Base-by-base conservation (phyloP, 2,888 invertebrate species). In the Pemphredon lugubris region DNA sequence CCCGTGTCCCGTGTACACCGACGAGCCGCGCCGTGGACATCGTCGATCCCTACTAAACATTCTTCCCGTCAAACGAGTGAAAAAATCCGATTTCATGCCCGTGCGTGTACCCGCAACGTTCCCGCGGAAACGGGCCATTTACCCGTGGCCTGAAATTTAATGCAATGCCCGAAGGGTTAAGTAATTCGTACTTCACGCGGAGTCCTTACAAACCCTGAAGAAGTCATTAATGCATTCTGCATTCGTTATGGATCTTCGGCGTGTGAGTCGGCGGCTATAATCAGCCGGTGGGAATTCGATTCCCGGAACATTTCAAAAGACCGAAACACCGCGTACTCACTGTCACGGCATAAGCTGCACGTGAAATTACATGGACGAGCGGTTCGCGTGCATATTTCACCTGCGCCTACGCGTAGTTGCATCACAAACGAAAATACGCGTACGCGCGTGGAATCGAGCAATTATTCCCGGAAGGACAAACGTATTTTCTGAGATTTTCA, bases 211-310 rank as follows among this genome's bases (percentile, higher is more conserved):
- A 26, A 57, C 51, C 37, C 23, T 18, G 54, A 68, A 70, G 69
- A 70, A 68, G 69, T 68, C 47, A 70, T 70, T 68, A 70, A 68
- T 37, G 59, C 40, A 54, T 59, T 23, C 54, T 26, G 54, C 37
- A 60, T 60, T 70, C 60, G 70, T 69, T 70, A 69, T 44, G 50
- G 63, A 20, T 32, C 26, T 26, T 63, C 48, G 13, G 44, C 48
- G 55, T 55, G 66, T 60, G 54, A 45, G 66, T 61, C 54, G 18
- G 20, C 34, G n/a, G 39, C 37, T 18, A 44, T 75, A 61, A 75
- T 67, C 64, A 76, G 45, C 42, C 54, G 23, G 16, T 58, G 69
- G 39, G 76, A 77, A 73, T 73, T 55, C 53, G 78, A 60, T 77
- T 77, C 78, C 40, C 6, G 40, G 74, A 75, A 68, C 65, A 53